Base-by-base conservation (phyloP, 2,888 invertebrate species). In the Creontiades dilutus region DNA sequence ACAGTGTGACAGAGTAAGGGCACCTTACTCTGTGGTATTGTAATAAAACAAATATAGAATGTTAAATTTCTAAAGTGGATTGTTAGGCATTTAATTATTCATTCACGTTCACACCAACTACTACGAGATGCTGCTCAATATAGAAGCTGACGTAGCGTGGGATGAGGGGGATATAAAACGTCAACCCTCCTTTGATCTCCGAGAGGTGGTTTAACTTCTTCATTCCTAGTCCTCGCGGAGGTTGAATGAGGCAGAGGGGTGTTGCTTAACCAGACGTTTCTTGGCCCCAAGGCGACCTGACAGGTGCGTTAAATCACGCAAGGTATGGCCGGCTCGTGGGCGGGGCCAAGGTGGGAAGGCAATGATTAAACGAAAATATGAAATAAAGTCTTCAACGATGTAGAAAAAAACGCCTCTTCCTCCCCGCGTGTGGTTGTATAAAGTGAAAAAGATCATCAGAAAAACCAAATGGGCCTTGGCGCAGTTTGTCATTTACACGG, bases 151-250 rank as follows among this genome's bases (percentile, higher is more conserved):
- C 52, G 52, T 52, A 14, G 82, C 82, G 82, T 82, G 48, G 81
- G 48, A 46, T 81, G 47, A 61, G 61, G 47, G 47, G 52, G 52
- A 23, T 82, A 82, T 82, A 82, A 82, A 82, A 48, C 23, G 52
- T 82, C 82, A 52, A 52, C 82, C n/a, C 12, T n/a, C 9, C 82
- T 82, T 82, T 82, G 82, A 82, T 82, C 82, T 82, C n/a, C 5
- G 68, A 0, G 11, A 11, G 19, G 19, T 7, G 68, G 68, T 19
- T 11, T 11, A 68, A 68, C 19, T 68, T 68, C 23, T 68, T 68
- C 68, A 68, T 68, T 68, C 9, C 52, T 52, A 52, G 13, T n/a
- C 57, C n/a, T 37, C 37, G 37, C 37, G 37, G 37, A n/a, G 27
- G 23, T 11, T 27, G 68, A 7, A 23, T 12, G 68, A 0, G 68